These are phyloP conservation scores for Drosophila ambigua DNA, from an alignment of 1,140 invertebrate species.

Conservation along the genomic window DNA sequence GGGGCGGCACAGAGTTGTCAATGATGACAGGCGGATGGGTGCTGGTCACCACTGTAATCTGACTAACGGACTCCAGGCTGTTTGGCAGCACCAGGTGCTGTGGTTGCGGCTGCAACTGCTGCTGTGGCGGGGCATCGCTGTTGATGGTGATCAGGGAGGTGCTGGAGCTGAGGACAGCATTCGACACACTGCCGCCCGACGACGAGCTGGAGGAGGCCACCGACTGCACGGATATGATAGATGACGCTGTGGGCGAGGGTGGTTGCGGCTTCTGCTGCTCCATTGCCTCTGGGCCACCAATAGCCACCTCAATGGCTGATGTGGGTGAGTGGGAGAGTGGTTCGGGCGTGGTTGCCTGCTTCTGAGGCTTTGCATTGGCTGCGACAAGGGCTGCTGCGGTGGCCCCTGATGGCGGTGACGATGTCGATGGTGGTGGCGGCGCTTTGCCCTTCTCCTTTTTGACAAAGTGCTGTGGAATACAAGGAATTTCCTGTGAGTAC, in stretches of 20 bases:
- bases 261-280: conserved; percentile 79
- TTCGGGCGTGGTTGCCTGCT: conserved; percentile 28
- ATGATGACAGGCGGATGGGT: conserved; percentile 90
- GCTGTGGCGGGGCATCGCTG: conserved; percentile 64
- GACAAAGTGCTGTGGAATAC: conserved; percentile 77
- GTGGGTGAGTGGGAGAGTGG: conserved; percentile 37
- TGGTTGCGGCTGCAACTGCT: conserved; percentile 31
- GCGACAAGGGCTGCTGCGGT: conserved; percentile 16
- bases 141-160: conserved; percentile 82
- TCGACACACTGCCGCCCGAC: conserved; percentile 49
- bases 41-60: conserved; percentile 92
- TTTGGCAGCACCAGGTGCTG: conserved; percentile 85
- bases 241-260: conserved; percentile 84
- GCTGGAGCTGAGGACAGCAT: conserved; percentile 67
- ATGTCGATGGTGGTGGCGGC: conserved; percentile 85
- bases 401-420: conserved; percentile 24
- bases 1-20: conserved; percentile 83
- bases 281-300: conserved; percentile 53
- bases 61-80: conserved; percentile 89
- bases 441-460: conserved; percentile 90
- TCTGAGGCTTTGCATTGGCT: conserved; percentile 22
- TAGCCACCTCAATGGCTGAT: conserved; percentile 80
- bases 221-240: conserved; percentile 77
- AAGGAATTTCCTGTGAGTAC: neutral
- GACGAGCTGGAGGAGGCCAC: conserved; percentile 61